phyloP scores from a whole-genome alignment of 2,888 invertebrate species.

The Agrochola lota region DNA sequence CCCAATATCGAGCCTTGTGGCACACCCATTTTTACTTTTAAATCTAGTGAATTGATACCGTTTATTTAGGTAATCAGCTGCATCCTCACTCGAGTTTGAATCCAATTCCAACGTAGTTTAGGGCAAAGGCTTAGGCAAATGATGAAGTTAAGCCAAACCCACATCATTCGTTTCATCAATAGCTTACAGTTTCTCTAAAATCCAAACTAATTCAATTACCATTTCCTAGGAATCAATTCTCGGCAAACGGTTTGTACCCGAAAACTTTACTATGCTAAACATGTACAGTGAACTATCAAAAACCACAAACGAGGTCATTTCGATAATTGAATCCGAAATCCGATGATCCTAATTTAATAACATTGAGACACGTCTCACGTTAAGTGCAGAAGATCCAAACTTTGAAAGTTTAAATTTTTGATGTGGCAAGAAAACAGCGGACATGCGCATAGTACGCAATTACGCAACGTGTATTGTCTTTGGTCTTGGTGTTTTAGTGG shows the following conservation, averaged over 20 bases:
- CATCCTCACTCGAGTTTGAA: neutral
- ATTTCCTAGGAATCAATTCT: neutral
- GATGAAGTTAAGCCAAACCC: neutral
- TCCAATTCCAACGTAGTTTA: too few relatives aligned
- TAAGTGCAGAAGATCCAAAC: conserved; percentile 12
- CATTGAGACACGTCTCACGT: neutral
- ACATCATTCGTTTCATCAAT: neutral
- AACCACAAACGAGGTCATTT: conserved; percentile 48
- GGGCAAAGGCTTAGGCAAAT: too few relatives aligned
- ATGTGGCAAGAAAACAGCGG: neutral
- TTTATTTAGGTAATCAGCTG: too few relatives aligned
- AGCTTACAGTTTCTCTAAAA: neutral
- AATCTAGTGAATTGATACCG: too few relatives aligned
- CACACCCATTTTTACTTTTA: too few relatives aligned
- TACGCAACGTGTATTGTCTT: too few relatives aligned
- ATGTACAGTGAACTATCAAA: conserved; percentile 35
- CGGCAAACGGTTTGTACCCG: neutral
- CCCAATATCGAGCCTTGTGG: too few relatives aligned
- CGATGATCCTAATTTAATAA: conserved; percentile 53
- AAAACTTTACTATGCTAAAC: conserved; percentile 18
- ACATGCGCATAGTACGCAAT: neutral
- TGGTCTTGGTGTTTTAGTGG: too few relatives aligned
- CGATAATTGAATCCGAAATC: conserved; percentile 54
- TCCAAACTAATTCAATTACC: neutral
- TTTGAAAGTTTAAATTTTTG: neutral